These are phyloP conservation scores for Holothuria glaberrima DNA, from an alignment of 35 echinoderm and acorn worm species.

Conservation along the genomic window DNA sequence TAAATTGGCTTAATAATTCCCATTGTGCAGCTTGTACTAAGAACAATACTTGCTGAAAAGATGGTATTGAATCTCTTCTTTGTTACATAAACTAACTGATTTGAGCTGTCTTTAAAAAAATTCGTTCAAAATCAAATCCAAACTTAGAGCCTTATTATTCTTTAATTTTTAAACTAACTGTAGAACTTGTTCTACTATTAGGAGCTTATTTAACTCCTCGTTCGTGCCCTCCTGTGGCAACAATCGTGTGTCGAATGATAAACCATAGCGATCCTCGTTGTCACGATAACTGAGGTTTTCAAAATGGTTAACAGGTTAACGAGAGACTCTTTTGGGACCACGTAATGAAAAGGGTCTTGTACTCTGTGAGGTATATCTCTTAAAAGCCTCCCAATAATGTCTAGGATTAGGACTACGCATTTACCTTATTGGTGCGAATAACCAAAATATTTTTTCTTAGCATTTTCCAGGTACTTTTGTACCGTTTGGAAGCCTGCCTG, in stretches of 20 bases:
- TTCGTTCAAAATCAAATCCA: too few relatives aligned
- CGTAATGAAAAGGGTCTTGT: background rate
- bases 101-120: background rate
- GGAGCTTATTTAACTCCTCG: background rate
- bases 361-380: background rate
- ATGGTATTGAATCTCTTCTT: background rate
- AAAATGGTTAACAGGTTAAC: background rate
- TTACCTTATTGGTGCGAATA: background rate
- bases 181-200: too few relatives aligned
- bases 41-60: background rate
- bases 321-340: background rate
- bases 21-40: background rate
- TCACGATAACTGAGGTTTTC: background rate
- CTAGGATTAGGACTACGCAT: slow-evolving; percentile 10
- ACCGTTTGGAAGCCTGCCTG: too few relatives aligned
- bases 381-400: slow-evolving; percentile 5
- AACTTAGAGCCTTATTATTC: too few relatives aligned
- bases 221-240: background rate
- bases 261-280: background rate
- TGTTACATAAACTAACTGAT: background rate
- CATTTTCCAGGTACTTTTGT: background rate
- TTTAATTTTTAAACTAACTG: too few relatives aligned
- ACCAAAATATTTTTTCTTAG: background rate
- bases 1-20: too few relatives aligned
- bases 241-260: background rate